Conservation (phyloP, 2,797 vertebrate species). For the Mus minutoides region DNA sequence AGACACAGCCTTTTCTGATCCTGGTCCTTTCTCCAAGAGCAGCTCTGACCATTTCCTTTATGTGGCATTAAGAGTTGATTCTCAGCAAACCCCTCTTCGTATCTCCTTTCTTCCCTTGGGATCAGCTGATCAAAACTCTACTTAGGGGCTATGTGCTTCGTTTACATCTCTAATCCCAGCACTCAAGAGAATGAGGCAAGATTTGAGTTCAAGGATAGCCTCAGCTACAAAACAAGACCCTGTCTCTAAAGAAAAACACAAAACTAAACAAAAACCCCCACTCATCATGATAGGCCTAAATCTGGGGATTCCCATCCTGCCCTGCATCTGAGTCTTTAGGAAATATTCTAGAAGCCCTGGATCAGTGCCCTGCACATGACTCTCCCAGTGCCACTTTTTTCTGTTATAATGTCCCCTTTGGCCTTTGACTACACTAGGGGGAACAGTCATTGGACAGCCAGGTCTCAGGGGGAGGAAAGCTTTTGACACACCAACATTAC, state of each 20-base stretch:
- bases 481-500: background rate
- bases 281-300: background rate
- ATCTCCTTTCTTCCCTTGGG: background rate
- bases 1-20: background rate
- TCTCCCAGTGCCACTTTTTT: background rate
- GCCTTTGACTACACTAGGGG: background rate
- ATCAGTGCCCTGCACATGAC: background rate
- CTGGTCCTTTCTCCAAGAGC: background rate
- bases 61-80: fast-evolving
- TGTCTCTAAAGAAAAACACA: background rate
- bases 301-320: background rate
- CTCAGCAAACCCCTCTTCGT: background rate
- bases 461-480: background rate
- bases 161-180: background rate
- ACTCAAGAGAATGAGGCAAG: background rate
- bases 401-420: background rate
- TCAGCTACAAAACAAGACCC: background rate
- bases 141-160: too few species aligned
- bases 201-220: background rate
- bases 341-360: background rate
- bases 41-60: background rate
- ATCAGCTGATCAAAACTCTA: background rate
- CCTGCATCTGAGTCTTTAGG: background rate
- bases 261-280: background rate
- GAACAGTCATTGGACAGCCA: fast-evolving